Evolutionary conservation across 2,888 invertebrate genomes (phyloP).

Genomic region (Tholera decimalis): DNA sequence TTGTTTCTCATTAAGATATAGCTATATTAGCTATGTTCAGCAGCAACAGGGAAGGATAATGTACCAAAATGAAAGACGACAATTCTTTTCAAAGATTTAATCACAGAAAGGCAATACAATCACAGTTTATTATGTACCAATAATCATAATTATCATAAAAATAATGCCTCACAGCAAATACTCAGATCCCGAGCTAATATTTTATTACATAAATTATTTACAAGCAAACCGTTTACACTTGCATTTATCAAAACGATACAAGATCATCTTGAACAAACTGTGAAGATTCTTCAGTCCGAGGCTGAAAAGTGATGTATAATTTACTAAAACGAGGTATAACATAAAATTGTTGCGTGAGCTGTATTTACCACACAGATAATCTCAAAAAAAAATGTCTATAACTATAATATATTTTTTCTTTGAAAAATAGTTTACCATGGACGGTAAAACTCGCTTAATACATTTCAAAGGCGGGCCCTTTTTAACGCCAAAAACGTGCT

Average conservation of each 20-base stretch:
- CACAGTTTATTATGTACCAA: slow-evolving; percentile 69
- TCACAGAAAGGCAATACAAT: slow-evolving; percentile 74
- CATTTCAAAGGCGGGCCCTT: no score
- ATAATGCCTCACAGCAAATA: slow-evolving; percentile 13
- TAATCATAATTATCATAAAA: slow-evolving; percentile 29
- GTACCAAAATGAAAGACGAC: slow-evolving; percentile 23
- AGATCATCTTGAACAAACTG: slow-evolving; percentile 10
- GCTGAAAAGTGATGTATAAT: slow-evolving; percentile 46
- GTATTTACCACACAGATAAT: background rate
- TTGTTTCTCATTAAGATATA: no score
- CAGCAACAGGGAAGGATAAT: background rate
- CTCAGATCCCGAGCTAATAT: slow-evolving; percentile 32
- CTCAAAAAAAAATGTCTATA: slow-evolving; percentile 11
- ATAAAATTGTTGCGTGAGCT: background rate
- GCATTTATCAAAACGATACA: slow-evolving; percentile 1
- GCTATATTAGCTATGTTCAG: no score
- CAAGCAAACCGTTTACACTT: slow-evolving; percentile 9
- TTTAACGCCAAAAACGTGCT: no score
- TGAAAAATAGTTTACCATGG: background rate
- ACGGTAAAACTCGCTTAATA: no score
- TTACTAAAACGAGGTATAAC: slow-evolving; percentile 8
- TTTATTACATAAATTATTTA: slow-evolving; percentile 17
- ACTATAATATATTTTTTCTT: background rate
- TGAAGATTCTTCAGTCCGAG: slow-evolving; percentile 35
- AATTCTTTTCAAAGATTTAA: slow-evolving; percentile 68